Conservation (phyloP, 1,140 invertebrate genomes). For the Metaphire vulgaris region DNA sequence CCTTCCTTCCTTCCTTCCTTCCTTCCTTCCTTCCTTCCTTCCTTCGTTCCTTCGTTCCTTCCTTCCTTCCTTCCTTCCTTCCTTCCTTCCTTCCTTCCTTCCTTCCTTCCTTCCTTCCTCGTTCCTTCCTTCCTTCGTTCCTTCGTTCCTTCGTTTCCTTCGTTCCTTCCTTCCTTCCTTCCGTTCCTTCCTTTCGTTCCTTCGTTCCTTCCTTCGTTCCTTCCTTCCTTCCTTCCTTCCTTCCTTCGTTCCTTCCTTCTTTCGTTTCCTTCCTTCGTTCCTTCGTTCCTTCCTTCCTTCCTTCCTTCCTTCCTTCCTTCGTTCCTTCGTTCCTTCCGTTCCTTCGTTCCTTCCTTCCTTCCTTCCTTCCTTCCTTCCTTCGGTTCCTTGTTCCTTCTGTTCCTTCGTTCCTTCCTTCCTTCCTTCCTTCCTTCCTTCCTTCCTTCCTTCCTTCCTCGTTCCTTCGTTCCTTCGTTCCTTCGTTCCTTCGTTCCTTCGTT, state of each 20-base stretch:
- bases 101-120: neutral
- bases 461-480: neutral
- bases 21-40: neutral
- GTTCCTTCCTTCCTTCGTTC: neutral
- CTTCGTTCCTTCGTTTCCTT: neutral
- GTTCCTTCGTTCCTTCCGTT: neutral
- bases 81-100: neutral
- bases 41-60: neutral
- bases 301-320: neutral
- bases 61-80: neutral
- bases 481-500: neutral
- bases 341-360: neutral
- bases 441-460: neutral
- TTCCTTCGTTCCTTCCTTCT: neutral
- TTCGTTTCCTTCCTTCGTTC: neutral
- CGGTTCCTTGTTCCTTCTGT: neutral
- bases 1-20: neutral
- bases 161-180: neutral
- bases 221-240: slow-evolving; percentile 1
- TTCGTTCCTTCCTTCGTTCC: neutral
- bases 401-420: neutral
- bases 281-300: neutral
- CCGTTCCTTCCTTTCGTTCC: neutral
- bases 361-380: neutral
- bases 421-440: neutral